These are phyloP conservation scores for Stomatorhinus ivindoensis DNA, from an alignment of 2,113 vertebrate species.

Conservation along the genomic window DNA sequence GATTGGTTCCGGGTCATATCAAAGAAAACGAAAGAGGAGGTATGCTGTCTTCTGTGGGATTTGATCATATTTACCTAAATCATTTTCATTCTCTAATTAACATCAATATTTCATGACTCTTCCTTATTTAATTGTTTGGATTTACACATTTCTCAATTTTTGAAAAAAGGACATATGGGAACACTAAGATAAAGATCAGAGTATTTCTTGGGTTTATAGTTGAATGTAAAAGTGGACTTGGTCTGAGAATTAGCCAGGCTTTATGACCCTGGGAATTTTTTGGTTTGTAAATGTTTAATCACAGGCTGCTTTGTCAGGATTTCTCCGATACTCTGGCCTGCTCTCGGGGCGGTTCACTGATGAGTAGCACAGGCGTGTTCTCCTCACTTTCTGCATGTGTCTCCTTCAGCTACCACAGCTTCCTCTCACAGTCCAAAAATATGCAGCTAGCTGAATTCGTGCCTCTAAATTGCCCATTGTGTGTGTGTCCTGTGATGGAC, in stretches of 20 bases:
- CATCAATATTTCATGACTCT: neutral
- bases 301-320: neutral
- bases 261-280: neutral
- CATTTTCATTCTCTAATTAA: neutral
- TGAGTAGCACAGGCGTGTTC: neutral
- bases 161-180: neutral
- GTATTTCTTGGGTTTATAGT: neutral
- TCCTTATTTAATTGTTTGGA: neutral
- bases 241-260: neutral
- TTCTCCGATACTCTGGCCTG: neutral
- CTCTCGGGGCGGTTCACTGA: neutral
- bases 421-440: neutral
- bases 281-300: neutral
- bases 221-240: neutral
- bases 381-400: neutral
- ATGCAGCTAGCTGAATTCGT: neutral
- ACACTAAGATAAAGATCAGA: neutral
- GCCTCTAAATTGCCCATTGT: neutral
- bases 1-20: slow-evolving; percentile 97
- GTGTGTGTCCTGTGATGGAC: neutral
- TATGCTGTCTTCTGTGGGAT: slow-evolving; percentile 44
- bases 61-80: neutral
- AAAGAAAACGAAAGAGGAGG: slow-evolving; percentile 98
- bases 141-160: neutral
- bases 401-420: neutral